A percentile compares a stretch with the other conserved stretches of the same genome.
Evolutionary conservation across 2,888 invertebrate species (phyloP).

Genomic region (Sesia apiformis): DNA sequence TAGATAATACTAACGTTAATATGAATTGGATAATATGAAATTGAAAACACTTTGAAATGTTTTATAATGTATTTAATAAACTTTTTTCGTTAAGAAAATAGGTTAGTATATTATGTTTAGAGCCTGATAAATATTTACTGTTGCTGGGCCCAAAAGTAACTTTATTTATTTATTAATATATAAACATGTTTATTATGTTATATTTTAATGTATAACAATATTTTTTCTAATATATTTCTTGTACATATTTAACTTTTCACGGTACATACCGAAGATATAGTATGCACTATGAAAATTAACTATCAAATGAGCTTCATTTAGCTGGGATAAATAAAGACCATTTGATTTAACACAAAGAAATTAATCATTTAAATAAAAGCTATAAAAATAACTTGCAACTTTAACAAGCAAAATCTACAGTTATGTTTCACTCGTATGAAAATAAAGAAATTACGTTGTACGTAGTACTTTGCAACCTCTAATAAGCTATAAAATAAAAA

Average conservation of each 20-base stretch:
- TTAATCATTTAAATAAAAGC: constrained; percentile 4
- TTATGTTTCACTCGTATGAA: background rate
- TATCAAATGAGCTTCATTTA: constrained; percentile 53
- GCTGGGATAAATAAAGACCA: constrained; percentile 62
- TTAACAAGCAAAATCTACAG: background rate
- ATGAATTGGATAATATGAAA: constrained; percentile 11
- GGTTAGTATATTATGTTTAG: constrained; percentile 28
- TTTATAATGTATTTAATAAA: constrained; percentile 36
- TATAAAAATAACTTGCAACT: background rate
- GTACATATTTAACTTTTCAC: constrained; percentile 27
- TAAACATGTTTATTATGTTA: constrained; percentile 17
- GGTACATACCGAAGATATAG: constrained; percentile 15
- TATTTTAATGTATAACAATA: constrained; percentile 31
- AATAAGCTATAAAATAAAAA: constrained; percentile 1
- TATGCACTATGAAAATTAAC: constrained; percentile 18
- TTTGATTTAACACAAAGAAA: constrained; percentile 27
- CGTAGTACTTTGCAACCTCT: too few relatives aligned
- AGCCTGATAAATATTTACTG: constrained; percentile 25
- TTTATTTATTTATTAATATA: constrained; percentile 15
- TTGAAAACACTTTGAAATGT: constrained; percentile 36
- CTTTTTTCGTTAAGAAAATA: constrained; percentile 51
- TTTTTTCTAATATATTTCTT: constrained; percentile 25
- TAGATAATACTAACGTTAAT: constrained; percentile 9
- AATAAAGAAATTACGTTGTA: background rate
- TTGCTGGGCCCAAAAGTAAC: constrained; percentile 50